Percentiles rank a stretch among this genome's conserved stretches.
These are phyloP conservation scores for Hypena proboscidalis DNA, from an alignment of 2,888 invertebrate genomes.

Conservation along the genomic window DNA sequence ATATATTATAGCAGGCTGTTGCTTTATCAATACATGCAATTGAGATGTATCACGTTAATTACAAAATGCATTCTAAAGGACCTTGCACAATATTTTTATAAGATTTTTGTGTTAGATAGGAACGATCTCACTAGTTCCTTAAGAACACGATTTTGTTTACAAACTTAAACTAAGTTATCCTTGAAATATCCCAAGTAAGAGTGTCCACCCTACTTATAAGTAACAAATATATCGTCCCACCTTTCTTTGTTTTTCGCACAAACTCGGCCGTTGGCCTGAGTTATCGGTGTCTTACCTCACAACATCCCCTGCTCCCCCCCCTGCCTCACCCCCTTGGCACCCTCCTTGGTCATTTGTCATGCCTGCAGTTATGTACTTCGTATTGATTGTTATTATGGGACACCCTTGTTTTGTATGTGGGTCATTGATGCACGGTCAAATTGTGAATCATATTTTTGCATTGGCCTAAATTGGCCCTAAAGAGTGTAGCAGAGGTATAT, in stretches of 20 bases:
- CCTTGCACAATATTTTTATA: no score
- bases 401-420: constrained; percentile 8
- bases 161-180: no score
- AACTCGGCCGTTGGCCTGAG: constrained; percentile 60
- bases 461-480: no score
- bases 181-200: neutral
- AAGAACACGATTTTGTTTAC: no score
- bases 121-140: no score
- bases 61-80: no score
- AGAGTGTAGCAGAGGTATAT: no score
- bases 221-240: constrained; percentile 58
- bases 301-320: constrained; percentile 15
- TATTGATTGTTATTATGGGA: constrained; percentile 57
- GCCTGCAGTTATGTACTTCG: constrained; percentile 54
- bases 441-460: no score
- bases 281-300: constrained; percentile 59
- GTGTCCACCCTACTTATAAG: constrained; percentile 47
- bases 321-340: constrained; percentile 11
- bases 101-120: no score
- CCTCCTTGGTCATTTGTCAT: constrained; percentile 57
- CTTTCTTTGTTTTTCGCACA: constrained; percentile 59
- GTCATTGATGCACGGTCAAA: constrained; percentile 1
- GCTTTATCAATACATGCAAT: no score
- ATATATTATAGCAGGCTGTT: no score
- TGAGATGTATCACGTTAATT: no score